Evolutionary conservation across 2,888 invertebrate genomes (phyloP), one percentile per base, ranked within the genome.

Genomic region (Mechanitis mazaeus): DNA sequence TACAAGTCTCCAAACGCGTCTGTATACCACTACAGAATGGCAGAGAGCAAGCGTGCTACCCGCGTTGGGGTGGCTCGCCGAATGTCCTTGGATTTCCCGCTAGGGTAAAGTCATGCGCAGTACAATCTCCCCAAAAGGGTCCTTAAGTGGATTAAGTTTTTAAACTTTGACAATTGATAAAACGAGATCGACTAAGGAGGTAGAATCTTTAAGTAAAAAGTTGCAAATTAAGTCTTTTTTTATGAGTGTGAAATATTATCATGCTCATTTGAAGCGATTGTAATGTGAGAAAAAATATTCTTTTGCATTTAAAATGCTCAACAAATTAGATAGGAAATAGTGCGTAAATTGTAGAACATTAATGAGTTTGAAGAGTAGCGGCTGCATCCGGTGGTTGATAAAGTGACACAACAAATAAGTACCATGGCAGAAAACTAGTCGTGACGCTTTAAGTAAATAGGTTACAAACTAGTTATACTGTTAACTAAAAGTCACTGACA

Each of bases 81-180:
- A 81, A 79, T 88, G 87, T 83, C 88, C 87, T 87, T 86, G 84
- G 80, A 79, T 82, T 80, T 85, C 84, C 84, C 85, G 84, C 84
- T 84, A 81, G 84, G 83, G 77, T 76, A 76, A 77, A 70, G 86
- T 79, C 88, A 88, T 87, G 88, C 87, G 87, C 88, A 87, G 72
- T 85, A 74, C 75, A 74, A 73, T 76, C 78, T 76, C 75, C 75
- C 79, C 82, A 78, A 80, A 86, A 87, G 84, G 84, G 85, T 81
- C 80, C 85, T 81, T 84, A 85, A 87, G 85, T 86, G 86, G 86
- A 88, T 88, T 89, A 86, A 88, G 86, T 87, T 89, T 88, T 87
- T 85, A 87, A 88, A 89, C 85, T 88, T 88, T 82, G 83, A 86
- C 85, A 86, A 88, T 87, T 87, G 85, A 84, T 89, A 83, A 85